Evolutionary conservation across 2,888 invertebrate species (phyloP), one percentile per base, ranked within the genome.

Genomic region (Fragum fragum): DNA sequence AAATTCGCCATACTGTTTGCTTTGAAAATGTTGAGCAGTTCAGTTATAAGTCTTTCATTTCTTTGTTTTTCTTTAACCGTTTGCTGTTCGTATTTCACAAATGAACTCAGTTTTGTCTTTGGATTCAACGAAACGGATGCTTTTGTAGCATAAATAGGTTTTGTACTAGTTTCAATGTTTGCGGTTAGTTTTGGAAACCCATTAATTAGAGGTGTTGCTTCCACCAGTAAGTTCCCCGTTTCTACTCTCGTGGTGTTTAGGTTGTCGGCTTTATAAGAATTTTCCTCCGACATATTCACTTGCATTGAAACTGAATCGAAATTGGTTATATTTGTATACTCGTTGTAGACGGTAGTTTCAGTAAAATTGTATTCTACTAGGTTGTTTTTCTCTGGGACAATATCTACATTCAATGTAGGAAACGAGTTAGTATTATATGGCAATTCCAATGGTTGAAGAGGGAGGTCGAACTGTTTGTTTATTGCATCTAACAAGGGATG

Each of bases 401-500:
- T n/a, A 5, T 2, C 7, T 18, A 47, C 3, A 14, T 14, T 47
- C 7, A 3, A 16, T 14, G 14, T n/a, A 47, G 47, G 47, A 14
- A 47, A n/a, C n/a, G 47, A 2, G 5, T 47, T 16, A 9, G 47
- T 14, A 32, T 32, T 61, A 32, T 29, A 32, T 18, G 61, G 9
- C 18, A 53, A 55, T 9, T 55, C 26, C 21, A 71, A 9, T 26
- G 75, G 74, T 21, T 69, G 77, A 14, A 86, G 36, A 9, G 80
- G 83, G 18, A 61, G 66, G 26, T 42, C 59, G 6, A 86, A 55
- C 23, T 81, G 81, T 14, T 71, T 59, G 47, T 79, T 73, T 18
- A 86, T 77, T 21, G 83, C 59, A 14, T 59, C 61, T n/a, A 86
- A 55, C 5, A 88, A 74, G 1, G 88, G 88, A 59, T 77, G 87